Percentiles rank a stretch among this genome's conserved stretches.
phyloP scores from a whole-genome alignment of 2,797 vertebrate species.

The Halcyon badia region DNA sequence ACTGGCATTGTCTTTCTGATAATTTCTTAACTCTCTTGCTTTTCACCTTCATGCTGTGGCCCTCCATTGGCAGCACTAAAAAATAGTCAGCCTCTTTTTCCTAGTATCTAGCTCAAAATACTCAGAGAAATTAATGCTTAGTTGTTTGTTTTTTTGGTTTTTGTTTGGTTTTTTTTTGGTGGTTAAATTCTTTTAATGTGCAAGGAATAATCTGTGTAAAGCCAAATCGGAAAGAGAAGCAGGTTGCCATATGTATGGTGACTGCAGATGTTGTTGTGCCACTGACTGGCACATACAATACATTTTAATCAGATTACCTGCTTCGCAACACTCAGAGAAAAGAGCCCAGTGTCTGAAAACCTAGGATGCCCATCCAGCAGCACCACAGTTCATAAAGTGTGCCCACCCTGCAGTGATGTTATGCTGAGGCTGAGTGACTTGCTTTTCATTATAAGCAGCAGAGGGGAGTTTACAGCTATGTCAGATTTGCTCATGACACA shows the following conservation, averaged over 20 bases:
- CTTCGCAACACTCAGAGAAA: not conserved
- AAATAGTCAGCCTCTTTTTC: not conserved
- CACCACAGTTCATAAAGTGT: not conserved
- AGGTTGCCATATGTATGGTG: rapidly evolving
- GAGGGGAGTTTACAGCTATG: not conserved
- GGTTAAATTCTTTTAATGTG: not conserved
- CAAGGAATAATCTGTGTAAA: not conserved
- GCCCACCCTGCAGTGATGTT: not conserved
- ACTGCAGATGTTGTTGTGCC: not conserved
- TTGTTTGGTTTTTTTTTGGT: not conserved
- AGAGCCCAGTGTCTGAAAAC: not conserved
- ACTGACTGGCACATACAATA: not conserved
- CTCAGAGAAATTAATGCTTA: not conserved
- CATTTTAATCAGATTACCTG: not conserved
- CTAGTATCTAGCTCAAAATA: not conserved
- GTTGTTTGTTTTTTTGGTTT: not conserved
- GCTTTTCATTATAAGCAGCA: not conserved
- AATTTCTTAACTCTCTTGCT: not conserved
- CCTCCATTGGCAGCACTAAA: not conserved
- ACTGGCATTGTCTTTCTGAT: not conserved
- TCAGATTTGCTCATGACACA: not conserved
- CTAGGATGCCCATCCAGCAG: not conserved
- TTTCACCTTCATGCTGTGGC: not conserved
- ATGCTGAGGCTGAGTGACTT: not conserved
- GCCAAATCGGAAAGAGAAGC: not conserved